phyloP scores from a whole-genome alignment of 2,888 invertebrate genomes.

The Exocentrus adspersus region DNA sequence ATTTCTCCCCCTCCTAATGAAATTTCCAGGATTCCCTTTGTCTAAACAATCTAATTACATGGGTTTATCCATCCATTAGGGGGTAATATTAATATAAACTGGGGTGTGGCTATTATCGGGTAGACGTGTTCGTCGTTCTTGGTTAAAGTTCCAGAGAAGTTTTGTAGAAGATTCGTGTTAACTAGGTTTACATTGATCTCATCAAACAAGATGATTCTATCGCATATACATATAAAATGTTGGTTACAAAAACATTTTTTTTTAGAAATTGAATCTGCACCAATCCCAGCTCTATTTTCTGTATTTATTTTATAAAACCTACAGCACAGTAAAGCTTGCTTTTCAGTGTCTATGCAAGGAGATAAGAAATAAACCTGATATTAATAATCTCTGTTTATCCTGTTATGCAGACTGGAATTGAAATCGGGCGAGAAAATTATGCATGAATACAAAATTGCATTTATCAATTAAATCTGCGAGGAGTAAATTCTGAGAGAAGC shows the following conservation, averaged over 20 bases:
- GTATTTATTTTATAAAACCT: too few relatives aligned
- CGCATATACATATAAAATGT: too few relatives aligned
- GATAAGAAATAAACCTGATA: background rate
- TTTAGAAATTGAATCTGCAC: too few relatives aligned
- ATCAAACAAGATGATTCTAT: too few relatives aligned
- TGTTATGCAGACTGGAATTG: background rate
- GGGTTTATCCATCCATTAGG: slow-evolving; percentile 31
- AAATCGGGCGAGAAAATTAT: background rate
- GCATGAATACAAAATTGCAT: background rate
- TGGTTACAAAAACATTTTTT: too few relatives aligned
- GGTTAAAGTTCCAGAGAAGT: background rate
- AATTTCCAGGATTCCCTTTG: slow-evolving; percentile 33
- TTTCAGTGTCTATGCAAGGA: background rate
- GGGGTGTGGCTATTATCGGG: slow-evolving; percentile 28
- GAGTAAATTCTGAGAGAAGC: background rate
- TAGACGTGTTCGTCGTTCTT: background rate
- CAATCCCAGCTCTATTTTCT: too few relatives aligned
- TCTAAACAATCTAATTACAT: slow-evolving; percentile 36
- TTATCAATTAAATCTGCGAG: background rate
- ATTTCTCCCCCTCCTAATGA: slow-evolving; percentile 35
- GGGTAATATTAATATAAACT: slow-evolving; percentile 37
- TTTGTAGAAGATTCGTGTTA: background rate
- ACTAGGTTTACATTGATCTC: too few relatives aligned
- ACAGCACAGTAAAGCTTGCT: too few relatives aligned
- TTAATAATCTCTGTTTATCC: too few relatives aligned